These are phyloP conservation scores for Macaca nemestrina DNA, from an alignment of 2,113 vertebrate species.

Conservation along the genomic window DNA sequence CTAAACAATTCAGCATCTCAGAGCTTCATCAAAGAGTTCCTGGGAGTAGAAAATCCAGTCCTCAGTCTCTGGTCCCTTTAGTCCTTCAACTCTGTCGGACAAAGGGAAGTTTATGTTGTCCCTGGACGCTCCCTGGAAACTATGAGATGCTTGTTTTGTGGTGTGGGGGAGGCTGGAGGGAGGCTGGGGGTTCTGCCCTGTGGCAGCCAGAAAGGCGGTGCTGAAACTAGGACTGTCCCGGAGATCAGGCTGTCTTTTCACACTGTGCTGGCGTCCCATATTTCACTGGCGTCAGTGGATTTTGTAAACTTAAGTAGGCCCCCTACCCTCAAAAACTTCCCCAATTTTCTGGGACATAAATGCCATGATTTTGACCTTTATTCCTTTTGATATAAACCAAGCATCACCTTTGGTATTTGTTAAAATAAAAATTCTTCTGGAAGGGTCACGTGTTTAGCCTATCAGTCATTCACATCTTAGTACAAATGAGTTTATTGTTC, in stretches of 20 bases:
- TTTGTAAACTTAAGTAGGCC: neutral
- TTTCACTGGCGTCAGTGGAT: neutral
- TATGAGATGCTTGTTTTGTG: neutral
- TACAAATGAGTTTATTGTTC: neutral
- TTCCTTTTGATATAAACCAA: neutral
- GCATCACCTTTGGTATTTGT: neutral
- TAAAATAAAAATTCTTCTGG: neutral
- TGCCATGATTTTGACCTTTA: neutral
- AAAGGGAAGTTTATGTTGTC: neutral
- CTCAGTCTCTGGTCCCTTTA: neutral
- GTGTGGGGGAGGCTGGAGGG: too few relatives aligned
- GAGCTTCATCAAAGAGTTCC: neutral
- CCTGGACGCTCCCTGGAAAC: neutral
- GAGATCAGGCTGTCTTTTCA: neutral
- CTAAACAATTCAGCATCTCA: neutral
- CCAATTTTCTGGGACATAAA: neutral
- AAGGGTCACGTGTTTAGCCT: neutral
- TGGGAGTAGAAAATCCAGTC: neutral
- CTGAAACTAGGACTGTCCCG: neutral
- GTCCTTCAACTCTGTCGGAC: neutral
- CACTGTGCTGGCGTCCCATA: rapidly evolving
- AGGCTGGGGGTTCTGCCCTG: too few relatives aligned
- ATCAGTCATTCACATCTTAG: neutral
- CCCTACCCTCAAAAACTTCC: neutral
- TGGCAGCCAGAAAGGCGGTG: rapidly evolving